Base-by-base conservation (phyloP, 2,797 vertebrate genomes). In the Potorous gilbertii region DNA sequence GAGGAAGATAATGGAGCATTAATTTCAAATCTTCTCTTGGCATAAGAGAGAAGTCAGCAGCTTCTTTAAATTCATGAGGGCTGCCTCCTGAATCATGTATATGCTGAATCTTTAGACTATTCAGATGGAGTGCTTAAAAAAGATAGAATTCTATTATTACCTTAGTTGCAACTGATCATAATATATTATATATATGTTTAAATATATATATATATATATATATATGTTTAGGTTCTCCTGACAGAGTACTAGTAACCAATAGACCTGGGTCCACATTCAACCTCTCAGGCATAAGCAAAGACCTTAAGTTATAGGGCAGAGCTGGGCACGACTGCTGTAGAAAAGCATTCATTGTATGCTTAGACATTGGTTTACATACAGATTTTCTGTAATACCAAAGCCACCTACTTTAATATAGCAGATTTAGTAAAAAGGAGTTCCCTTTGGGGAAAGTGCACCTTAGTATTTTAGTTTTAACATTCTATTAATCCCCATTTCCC, bases 241-340 rank as follows among this genome's bases (percentile, higher is more conserved):
- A 98, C 98, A 97, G 98, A 97, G 97, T 87, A 29, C 97, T 96
- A 97, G 98, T 97, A 98, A 97, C 98, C 97, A 97, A 96, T 97
- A 97, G 97, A 97, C 62, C 96, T 96, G 96, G 97, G 96, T 98
- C 97, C 98, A 97, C 97, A 96, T 97, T 97, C 97, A 98, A 97
- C 93, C 18, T 94, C 96, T 96, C 92, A 98, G 98, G 98, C 98
- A 98, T 97, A 98, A 98, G 98, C 98, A 98, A 97, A 98, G 97
- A 97, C 97, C 98, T 97, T 96, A 97, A 95, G 95, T 96, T 97
- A 96, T 94, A 56, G 98, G 97, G 95, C 97, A 98, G 97, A 96
- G 97, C 81, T 95, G 95, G 97, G 98, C 98, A 97, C 96, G 95
- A 92, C 96, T 87, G 95, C 0, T 87, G 96, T n/a, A 97, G 92